Evolutionary conservation across 2,797 vertebrate species (phyloP).

Genomic region (Mycteria americana): DNA sequence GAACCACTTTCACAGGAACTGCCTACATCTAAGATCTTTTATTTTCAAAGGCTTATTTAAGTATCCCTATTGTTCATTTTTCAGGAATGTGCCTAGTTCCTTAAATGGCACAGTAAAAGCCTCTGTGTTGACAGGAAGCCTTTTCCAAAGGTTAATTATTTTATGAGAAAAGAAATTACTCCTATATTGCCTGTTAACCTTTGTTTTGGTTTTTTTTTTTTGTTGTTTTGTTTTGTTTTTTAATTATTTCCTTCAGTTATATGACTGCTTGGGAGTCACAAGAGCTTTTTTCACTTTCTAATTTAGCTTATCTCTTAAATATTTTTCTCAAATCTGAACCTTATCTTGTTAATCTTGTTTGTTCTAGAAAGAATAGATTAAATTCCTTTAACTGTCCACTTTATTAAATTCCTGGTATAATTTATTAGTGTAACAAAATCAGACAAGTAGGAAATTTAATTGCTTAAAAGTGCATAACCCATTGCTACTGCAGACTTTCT

Average conservation of each 20-base stretch:
- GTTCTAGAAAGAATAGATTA: conserved; percentile 72
- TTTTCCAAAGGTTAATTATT: conserved; percentile 75
- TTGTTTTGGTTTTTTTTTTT: conserved; percentile 30
- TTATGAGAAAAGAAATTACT: conserved; percentile 67
- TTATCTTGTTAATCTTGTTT: conserved; percentile 76
- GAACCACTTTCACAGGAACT: background rate
- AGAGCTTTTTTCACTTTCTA: conserved; percentile 61
- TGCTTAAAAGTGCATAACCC: conserved; percentile 66
- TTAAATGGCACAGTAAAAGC: conserved; percentile 48
- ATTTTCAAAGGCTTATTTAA: conserved; percentile 18
- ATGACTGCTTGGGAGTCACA: conserved; percentile 14
- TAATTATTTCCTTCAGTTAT: conserved; percentile 61
- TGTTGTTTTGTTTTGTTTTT: background rate
- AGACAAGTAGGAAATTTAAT: conserved; percentile 75
- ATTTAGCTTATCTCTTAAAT: conserved; percentile 69
- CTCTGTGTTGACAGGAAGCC: conserved; percentile 62
- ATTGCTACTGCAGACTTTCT: conserved; percentile 48
- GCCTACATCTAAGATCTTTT: background rate
- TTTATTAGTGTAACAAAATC: conserved; percentile 77
- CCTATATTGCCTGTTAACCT: conserved; percentile 65
- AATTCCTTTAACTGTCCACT: conserved; percentile 74
- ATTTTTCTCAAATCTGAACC: conserved; percentile 65
- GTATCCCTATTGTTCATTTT: conserved; percentile 47
- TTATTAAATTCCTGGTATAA: conserved; percentile 77
- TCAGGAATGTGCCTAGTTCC: conserved; percentile 45